Evolutionary conservation across 2,113 vertebrate genomes (phyloP).

Genomic region (Rutilus rutilus): DNA sequence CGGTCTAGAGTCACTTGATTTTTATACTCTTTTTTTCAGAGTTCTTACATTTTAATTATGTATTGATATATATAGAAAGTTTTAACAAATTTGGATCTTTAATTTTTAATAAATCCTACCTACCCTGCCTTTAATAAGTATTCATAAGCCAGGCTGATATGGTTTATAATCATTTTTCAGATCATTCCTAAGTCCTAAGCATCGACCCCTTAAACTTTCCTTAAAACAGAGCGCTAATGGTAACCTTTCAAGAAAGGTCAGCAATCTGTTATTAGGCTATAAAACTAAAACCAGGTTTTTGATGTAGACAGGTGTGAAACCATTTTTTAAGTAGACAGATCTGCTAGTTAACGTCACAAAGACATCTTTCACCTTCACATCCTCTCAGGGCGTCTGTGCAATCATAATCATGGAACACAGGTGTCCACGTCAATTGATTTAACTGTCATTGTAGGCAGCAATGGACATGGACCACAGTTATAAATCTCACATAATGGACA

Average conservation of each 20-base stretch:
- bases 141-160: background rate
- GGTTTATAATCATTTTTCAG: background rate
- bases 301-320: conserved; percentile 21
- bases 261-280: conserved; percentile 29
- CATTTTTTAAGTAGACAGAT: conserved; percentile 29
- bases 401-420: conserved; percentile 49
- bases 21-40: too few relatives aligned
- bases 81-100: too few relatives aligned
- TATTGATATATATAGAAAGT: too few relatives aligned
- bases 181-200: background rate
- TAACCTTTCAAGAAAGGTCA: conserved; percentile 17
- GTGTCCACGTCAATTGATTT: conserved; percentile 57
- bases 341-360: conserved; percentile 30
- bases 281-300: background rate
- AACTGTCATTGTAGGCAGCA: conserved; percentile 54
- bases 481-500: conserved; percentile 58
- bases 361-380: conserved; percentile 47
- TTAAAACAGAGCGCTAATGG: background rate
- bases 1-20: too few relatives aligned
- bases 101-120: too few relatives aligned
- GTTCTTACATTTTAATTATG: too few relatives aligned
- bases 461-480: conserved; percentile 47
- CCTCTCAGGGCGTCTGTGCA: conserved; percentile 37
- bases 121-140: too few relatives aligned
- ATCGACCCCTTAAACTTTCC: background rate